Base-by-base conservation (phyloP, 2,888 invertebrate genomes). In the Pseudococcus viburni region DNA sequence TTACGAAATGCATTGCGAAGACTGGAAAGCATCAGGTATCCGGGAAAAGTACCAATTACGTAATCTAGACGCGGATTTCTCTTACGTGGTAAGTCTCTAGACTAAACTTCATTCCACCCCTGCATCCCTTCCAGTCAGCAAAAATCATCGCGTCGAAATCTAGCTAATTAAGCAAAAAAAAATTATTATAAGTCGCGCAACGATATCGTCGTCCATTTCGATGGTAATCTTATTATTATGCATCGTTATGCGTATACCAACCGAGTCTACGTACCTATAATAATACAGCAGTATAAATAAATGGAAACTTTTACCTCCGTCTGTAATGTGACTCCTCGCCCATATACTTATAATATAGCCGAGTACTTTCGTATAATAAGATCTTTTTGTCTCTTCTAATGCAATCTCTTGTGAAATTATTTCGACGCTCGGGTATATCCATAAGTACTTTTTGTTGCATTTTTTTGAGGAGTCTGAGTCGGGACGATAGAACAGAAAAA, bases 51-150 rank as follows among this genome's bases (percentile, higher is more conserved):
- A 91, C 89, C 89, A 90, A 73, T 90, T 91, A 19, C 89, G 89
- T 7, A 91, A 91, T 88, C 89, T 91, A 19, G 91, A 91, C 84
- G 90, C 90, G 11, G 91, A 91, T 89, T 91, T 91, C 89, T 91
- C 91, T 33, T 91, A 91, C 89, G 91, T 91, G 86, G 91, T 91
- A 89, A 26, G 85, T 64, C 5, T 55, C n/a, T 6, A n/a, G n/a
- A n/a, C n/a, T n/a, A n/a, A n/a, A n/a, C n/a, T n/a, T n/a, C n/a
- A 51, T n/a, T 15, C n/a, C 55, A n/a, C n/a, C 15, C 68, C 64
- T 19, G 19, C 22, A 12, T 19, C 9, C 22, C 26, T 26, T 26
- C 22, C 1, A 3, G 26, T 19, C 17, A 0, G 33, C 73, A 3
- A 33, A 64, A 64, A 64, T 73, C 33, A 17, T 6, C 33, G 6